phyloP scores from a whole-genome alignment of 2,888 invertebrate genomes.

The Acleris sparsana region DNA sequence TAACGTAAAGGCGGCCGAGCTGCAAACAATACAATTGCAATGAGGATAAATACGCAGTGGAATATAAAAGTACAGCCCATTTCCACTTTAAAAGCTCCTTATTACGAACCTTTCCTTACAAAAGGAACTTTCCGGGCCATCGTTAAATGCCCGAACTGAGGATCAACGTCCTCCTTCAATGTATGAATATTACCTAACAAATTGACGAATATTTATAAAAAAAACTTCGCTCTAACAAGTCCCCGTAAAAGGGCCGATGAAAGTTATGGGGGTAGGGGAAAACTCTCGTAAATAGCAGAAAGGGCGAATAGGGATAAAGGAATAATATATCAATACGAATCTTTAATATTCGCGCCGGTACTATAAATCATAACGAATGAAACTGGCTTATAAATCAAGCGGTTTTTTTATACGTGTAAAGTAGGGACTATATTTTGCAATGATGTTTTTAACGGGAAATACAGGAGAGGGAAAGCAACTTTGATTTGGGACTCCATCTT shows the following conservation, averaged over 20 bases:
- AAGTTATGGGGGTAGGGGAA: constrained; percentile 79
- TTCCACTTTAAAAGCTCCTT: too few species aligned
- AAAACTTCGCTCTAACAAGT: constrained; percentile 70
- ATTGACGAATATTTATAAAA: constrained; percentile 57
- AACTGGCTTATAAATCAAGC: constrained; percentile 73
- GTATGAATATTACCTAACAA: constrained; percentile 54
- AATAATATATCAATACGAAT: constrained; percentile 84
- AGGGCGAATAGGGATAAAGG: constrained; percentile 81
- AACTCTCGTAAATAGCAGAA: constrained; percentile 79
- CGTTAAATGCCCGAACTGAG: background rate
- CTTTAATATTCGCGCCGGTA: constrained; percentile 80
- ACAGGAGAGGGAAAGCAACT: background rate
- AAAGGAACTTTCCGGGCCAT: too few species aligned
- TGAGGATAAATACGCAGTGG: too few species aligned
- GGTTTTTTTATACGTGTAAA: constrained; percentile 52
- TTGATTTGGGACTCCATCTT: background rate
- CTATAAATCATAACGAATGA: constrained; percentile 81
- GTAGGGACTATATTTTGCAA: constrained; percentile 29
- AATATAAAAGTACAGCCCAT: too few species aligned
- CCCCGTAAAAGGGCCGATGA: constrained; percentile 77
- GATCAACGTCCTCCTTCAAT: constrained; percentile 39
- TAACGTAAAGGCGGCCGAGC: too few species aligned
- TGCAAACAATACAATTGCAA: too few species aligned
- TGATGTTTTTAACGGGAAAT: constrained; percentile 17
- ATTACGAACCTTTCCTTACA: too few species aligned